Percentiles rank a stretch among this genome's conserved stretches.
phyloP scores from a whole-genome alignment of 2,113 vertebrate genomes.

The Glaucidium brasilianum region DNA sequence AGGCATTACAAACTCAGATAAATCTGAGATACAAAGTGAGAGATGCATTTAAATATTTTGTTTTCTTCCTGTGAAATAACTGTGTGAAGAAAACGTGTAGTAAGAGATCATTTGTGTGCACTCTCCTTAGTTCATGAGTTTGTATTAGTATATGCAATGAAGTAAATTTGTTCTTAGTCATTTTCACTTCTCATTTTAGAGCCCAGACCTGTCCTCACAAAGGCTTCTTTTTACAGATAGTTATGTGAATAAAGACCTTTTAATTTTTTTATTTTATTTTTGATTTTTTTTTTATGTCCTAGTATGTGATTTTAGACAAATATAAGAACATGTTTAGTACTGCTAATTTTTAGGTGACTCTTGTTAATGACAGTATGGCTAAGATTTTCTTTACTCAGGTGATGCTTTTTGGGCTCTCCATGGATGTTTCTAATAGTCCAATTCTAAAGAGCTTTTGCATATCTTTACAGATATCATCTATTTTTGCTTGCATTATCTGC shows the following conservation, averaged over 20 bases:
- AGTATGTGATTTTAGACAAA: neutral
- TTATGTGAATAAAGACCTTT: neutral
- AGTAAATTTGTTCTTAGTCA: neutral
- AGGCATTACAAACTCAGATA: neutral
- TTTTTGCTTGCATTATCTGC: rapidly evolving
- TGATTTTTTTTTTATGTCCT: neutral
- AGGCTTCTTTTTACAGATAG: neutral
- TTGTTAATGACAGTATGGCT: neutral
- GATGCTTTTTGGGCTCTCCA: neutral
- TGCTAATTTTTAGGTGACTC: neutral
- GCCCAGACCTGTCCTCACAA: neutral
- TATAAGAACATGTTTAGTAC: neutral
- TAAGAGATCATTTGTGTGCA: neutral
- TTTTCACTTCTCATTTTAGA: neutral
- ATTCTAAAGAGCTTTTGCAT: neutral
- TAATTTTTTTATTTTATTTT: neutral
- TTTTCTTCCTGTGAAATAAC: neutral
- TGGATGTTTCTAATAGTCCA: neutral
- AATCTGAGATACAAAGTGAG: neutral
- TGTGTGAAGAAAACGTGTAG: neutral
- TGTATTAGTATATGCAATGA: neutral
- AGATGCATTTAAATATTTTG: neutral
- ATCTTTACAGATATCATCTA: neutral
- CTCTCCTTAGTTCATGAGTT: neutral
- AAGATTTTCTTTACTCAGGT: neutral